Evolutionary conservation across 2,797 vertebrate genomes (phyloP).

Genomic region (Simalia tracyae): DNA sequence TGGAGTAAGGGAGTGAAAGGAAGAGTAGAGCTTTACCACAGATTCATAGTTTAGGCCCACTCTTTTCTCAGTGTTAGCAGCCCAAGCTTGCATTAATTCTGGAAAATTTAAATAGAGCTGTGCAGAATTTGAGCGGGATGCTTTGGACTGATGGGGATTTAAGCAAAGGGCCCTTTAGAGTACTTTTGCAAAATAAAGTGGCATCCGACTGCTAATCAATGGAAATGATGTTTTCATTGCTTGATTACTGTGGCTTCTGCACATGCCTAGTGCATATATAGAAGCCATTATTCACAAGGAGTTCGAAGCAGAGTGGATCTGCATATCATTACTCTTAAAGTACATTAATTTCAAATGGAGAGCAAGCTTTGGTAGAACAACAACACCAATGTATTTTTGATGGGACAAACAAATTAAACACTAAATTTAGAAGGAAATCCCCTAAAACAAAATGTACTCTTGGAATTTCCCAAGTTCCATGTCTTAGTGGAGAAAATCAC

Average conservation of each 20-base stretch:
- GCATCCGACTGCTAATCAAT: neutral
- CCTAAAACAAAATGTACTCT: conserved; percentile 1
- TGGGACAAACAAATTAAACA: neutral
- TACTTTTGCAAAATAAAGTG: neutral
- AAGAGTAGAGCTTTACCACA: neutral
- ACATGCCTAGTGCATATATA: neutral
- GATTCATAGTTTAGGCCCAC: neutral
- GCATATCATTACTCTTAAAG: conserved; percentile 4
- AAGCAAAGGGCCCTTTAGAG: neutral
- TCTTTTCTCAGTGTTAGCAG: neutral
- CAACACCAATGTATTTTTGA: neutral
- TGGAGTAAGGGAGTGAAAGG: neutral
- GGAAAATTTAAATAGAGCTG: neutral
- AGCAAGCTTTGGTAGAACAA: neutral
- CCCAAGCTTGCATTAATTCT: neutral
- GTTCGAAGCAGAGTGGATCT: neutral
- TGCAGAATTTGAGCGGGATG: neutral
- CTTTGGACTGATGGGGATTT: neutral
- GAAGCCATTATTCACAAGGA: neutral
- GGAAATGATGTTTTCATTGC: neutral
- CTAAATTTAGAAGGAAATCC: conserved; percentile 25
- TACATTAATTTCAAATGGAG: neutral
- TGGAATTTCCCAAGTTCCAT: conserved; percentile 43
- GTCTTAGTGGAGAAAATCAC: conserved; percentile 18
- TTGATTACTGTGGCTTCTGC: neutral